Conservation (phyloP, 2,888 invertebrate species). For the Trilocha varians region DNA sequence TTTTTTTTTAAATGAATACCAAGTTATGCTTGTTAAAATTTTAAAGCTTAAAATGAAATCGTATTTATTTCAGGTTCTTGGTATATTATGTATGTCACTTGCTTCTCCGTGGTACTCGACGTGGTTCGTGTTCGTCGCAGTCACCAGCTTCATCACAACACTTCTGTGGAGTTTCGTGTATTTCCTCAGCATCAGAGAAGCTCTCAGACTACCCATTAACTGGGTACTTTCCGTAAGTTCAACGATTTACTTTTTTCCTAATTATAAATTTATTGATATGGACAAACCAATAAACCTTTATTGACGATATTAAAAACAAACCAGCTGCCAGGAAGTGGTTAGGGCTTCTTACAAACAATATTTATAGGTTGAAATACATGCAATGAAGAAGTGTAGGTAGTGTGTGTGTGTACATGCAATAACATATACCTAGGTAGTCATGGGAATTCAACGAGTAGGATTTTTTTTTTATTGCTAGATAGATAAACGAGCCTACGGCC, state of each 20-base stretch:
- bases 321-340: too few species aligned
- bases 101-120: slow-evolving; percentile 81
- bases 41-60: background rate
- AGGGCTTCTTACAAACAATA: too few species aligned
- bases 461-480: background rate
- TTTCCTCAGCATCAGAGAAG: slow-evolving; percentile 84
- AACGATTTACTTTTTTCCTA: background rate
- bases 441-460: background rate
- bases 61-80: slow-evolving; percentile 77
- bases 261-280: background rate
- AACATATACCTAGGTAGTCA: too few species aligned
- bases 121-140: slow-evolving; percentile 90
- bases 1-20: background rate
- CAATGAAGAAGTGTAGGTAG: too few species aligned
- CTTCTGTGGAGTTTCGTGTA: slow-evolving; percentile 87
- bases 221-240: slow-evolving; percentile 86
- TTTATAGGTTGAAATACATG: too few species aligned
- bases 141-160: slow-evolving; percentile 86
- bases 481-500: background rate
- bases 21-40: too few species aligned
- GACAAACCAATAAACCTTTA: too few species aligned
- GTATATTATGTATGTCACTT: slow-evolving; percentile 88
- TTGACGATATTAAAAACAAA: too few species aligned
- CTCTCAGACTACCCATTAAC: slow-evolving; percentile 83
- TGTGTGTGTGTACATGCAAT: too few species aligned